These are phyloP conservation scores for Burhinus bistriatus DNA, from an alignment of 2,113 vertebrate species.

Conservation along the genomic window DNA sequence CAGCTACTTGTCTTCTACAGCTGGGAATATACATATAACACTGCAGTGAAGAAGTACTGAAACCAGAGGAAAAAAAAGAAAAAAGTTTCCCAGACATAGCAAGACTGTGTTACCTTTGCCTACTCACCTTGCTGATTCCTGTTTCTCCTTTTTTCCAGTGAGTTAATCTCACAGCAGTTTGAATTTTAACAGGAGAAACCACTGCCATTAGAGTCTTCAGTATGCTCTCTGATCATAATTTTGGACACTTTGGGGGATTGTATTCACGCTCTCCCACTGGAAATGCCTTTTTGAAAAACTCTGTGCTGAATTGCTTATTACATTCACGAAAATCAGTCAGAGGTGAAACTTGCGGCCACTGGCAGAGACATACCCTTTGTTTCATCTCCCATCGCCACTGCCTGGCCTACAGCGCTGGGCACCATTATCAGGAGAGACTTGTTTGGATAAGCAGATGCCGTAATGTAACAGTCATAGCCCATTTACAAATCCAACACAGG, in stretches of 20 bases:
- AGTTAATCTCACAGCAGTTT: neutral
- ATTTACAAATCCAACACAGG: slow-evolving; percentile 53
- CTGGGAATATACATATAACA: neutral
- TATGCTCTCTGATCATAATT: neutral
- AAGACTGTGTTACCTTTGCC: neutral
- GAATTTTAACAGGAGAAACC: neutral
- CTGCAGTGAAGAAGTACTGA: neutral
- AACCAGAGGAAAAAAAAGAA: neutral
- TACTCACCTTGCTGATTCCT: neutral
- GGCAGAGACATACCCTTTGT: neutral
- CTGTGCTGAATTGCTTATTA: neutral
- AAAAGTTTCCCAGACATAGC: neutral
- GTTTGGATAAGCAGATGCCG: slow-evolving; percentile 1
- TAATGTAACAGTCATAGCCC: slow-evolving; percentile 6
- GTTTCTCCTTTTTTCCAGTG: neutral
- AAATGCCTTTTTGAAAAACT: neutral
- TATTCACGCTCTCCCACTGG: neutral
- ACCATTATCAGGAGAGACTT: neutral
- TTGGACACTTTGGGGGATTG: neutral
- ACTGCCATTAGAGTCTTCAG: neutral
- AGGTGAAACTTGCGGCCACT: neutral
- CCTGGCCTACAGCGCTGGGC: neutral
- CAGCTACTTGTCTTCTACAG: neutral
- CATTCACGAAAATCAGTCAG: neutral
- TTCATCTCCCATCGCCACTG: neutral